Base-by-base conservation (phyloP, 2,888 invertebrate genomes). In the Gnatocerus cornutus region DNA sequence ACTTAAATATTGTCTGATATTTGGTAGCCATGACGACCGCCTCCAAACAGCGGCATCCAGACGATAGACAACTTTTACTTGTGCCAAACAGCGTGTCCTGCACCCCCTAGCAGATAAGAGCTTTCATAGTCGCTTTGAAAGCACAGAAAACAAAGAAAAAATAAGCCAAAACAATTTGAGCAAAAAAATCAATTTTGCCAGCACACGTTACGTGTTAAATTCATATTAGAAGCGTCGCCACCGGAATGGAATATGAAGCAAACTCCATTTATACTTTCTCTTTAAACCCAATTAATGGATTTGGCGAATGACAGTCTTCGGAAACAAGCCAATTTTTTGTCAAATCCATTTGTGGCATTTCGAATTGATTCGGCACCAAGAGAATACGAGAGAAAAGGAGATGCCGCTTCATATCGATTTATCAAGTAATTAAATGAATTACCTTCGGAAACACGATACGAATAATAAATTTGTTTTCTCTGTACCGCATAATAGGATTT, bases 11-110 rank as follows among this genome's bases (percentile, higher is more conserved):
- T 71, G 66, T 67, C 67, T 71, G 70, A 71, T 67, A 29, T 71
- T 66, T 27, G 62, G 70, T 71, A 67, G 63, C 21, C 55, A 71
- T 71, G 46, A 46, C 62, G 63, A 71, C 70, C 66, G 70, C 58
- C 70, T 70, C 70, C 33, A 55, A 61, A 50, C 56, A 67, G 63
- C 58, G 63, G 52, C 62, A 61, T 58, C 67, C 63, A 67, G 70
- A 71, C 70, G 66, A 62, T 70, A 70, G 70, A 67, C 66, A 70
- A 70, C 62, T 70, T 70, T 70, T 67, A 70, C 70, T 71, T 71
- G 58, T 71, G 70, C 67, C 70, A 67, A 71, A 71, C 70, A 58
- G 70, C 67, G 58, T 67, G 70, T 66, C 67, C 52, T 70, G 66
- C 61, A 66, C 53, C 56, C 70, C 62, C 62, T 62, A 46, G 61